Evolutionary conservation across 2,113 vertebrate genomes (phyloP).

Genomic region (Phaetusa simplex): DNA sequence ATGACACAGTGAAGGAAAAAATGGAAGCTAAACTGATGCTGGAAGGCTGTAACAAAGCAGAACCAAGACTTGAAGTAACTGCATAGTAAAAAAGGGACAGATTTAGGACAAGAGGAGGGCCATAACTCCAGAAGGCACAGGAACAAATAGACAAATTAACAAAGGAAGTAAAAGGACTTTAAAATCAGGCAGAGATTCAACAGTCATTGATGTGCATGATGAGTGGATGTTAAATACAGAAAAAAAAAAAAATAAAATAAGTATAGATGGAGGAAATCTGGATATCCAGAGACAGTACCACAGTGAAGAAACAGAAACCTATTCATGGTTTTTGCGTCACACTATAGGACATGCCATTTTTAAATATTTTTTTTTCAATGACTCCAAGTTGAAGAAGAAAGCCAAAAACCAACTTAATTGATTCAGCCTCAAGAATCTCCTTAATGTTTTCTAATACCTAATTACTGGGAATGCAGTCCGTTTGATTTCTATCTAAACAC

Average conservation of each 20-base stretch:
- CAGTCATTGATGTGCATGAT: neutral
- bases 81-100: neutral
- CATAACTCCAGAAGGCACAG: neutral
- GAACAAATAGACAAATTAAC: neutral
- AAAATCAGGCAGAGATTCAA: neutral
- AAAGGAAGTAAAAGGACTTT: neutral
- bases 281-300: neutral
- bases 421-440: neutral
- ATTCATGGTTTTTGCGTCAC: neutral
- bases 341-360: neutral
- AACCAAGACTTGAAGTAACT: neutral
- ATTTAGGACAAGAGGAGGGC: neutral
- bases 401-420: neutral
- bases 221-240: neutral
- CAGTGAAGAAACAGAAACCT: neutral
- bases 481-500: neutral
- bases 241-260: too few relatives aligned
- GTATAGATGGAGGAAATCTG: neutral
- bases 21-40: neutral
- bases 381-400: neutral
- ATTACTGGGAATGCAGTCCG: neutral
- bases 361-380: neutral
- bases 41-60: neutral
- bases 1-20: neutral
- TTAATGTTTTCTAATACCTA: neutral